Base-by-base conservation (phyloP, 2,113 vertebrate genomes). In the Etheostoma cragini region DNA sequence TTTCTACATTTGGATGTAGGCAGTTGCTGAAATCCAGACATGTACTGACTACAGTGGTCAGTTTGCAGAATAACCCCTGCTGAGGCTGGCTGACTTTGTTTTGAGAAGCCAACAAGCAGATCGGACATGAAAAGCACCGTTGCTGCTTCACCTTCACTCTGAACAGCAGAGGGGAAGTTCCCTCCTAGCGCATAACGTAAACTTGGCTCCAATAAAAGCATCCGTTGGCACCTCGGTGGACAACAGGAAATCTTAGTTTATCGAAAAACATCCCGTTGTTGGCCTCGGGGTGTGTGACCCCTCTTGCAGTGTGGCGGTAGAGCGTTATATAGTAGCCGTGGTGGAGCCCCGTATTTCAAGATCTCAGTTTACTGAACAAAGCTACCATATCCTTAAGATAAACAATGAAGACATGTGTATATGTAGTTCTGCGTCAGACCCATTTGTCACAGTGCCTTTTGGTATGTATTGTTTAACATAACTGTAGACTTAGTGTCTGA, bases 171-270 rank as follows among this genome's bases (percentile, higher is more conserved):
- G 65, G 82, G 94, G 94, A 94, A 94, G 92, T 91, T 89, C 88
- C 93, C 91, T 93, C 93, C 93, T 90, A 89, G 76, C n/a, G 81
- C 76, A 79, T 69, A 91, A 89, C 81, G 83, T 95, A 94, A 94
- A 95, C 93, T 94, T 95, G 93, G 94, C 93, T 95, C 93, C 87
- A 94, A 95, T 95, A 94, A 94, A 92, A 90, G 93, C 91, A 93
- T 94, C 92, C 92, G 90, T 94, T 94, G 93, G 94, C 95, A 95
- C 95, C 95, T 95, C 61, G 26, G 76, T n/a, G 91, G 94, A 94
- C 93, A 95, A 95, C 94, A 94, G 93, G 95, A 95, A 93, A 82
- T 85, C 88, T 93, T 92, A 90, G 86, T 94, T 93, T 95, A 94
- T 80, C 33, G 54, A 82, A 93, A 93, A 94, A 94, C 90, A 94